These are phyloP conservation scores for Chanos chanos DNA, from an alignment of 2,797 vertebrate genomes.

Conservation along the genomic window DNA sequence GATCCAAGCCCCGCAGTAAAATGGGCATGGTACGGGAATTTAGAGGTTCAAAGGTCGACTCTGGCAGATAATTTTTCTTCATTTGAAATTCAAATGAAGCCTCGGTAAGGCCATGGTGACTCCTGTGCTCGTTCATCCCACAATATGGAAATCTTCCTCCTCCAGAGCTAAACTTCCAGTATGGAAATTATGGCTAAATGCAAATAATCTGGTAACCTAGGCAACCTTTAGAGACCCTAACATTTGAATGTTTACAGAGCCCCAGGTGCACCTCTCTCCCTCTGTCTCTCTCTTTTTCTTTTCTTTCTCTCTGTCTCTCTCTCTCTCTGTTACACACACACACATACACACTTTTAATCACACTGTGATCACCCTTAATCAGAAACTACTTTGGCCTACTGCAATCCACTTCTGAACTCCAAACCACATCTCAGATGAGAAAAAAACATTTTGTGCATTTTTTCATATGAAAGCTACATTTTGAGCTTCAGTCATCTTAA, in stretches of 20 bases:
- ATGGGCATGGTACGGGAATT: background rate
- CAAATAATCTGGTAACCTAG: constrained; percentile 78
- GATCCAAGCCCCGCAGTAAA: constrained; percentile 15
- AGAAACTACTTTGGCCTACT: background rate
- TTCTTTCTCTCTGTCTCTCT: constrained; percentile 1
- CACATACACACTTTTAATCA: constrained; percentile 15
- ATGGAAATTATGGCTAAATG: constrained; percentile 94
- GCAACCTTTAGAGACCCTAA: constrained; percentile 59
- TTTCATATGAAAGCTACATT: background rate
- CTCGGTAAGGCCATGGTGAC: constrained; percentile 64
- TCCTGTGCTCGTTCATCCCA: constrained; percentile 70
- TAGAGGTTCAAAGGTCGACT: constrained; percentile 52
- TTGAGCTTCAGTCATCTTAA: background rate
- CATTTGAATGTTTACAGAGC: constrained; percentile 52
- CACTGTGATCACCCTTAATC: background rate
- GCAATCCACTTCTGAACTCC: background rate
- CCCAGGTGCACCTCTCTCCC: constrained; percentile 46
- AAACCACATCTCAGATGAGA: background rate
- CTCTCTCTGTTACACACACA: constrained; percentile 6
- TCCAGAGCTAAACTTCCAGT: constrained; percentile 79
- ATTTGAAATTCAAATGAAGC: constrained; percentile 96
- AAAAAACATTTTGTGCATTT: background rate
- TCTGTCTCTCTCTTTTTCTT: constrained; percentile 1
- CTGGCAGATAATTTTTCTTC: constrained; percentile 61
- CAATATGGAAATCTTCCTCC: constrained; percentile 84